Percentiles rank a stretch among this genome's conserved stretches.
Conservation (phyloP, 2,888 invertebrate species). For the Oligia latruncula region DNA sequence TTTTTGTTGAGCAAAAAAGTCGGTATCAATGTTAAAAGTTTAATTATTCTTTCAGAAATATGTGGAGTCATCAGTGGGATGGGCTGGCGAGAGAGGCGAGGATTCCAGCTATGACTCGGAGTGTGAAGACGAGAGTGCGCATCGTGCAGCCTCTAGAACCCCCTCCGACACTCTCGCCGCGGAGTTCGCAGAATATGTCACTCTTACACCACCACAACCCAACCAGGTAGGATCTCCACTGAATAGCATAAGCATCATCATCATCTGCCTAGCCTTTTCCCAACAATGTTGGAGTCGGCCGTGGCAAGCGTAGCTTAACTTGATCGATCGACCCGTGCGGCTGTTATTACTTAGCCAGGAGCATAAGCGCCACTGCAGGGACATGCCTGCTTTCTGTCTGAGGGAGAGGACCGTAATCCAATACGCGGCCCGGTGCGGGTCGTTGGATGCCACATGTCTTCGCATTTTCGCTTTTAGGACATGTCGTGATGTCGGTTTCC, state of each 20-base stretch:
- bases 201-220: constrained; percentile 84
- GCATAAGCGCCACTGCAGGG: too few species aligned
- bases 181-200: constrained; percentile 96
- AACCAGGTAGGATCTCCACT: constrained; percentile 78
- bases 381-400: background rate
- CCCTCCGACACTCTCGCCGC: constrained; percentile 96
- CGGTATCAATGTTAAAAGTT: constrained; percentile 7
- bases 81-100: constrained; percentile 90
- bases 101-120: constrained; percentile 97
- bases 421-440: background rate
- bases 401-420: background rate
- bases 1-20: constrained; percentile 13
- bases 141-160: constrained; percentile 95
- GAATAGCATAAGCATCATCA: background rate
- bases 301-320: too few species aligned
- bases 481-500: constrained; percentile 4
- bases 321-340: too few species aligned
- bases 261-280: background rate
- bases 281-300: background rate
- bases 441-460: background rate
- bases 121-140: constrained; percentile 92
- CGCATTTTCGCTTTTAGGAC: background rate
- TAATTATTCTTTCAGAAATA: constrained; percentile 91
- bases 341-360: too few species aligned
- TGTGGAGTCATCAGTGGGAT: constrained; percentile 92